Base-by-base conservation (phyloP, 2,888 invertebrate species). In the Drosophila pseudotakahashii region DNA sequence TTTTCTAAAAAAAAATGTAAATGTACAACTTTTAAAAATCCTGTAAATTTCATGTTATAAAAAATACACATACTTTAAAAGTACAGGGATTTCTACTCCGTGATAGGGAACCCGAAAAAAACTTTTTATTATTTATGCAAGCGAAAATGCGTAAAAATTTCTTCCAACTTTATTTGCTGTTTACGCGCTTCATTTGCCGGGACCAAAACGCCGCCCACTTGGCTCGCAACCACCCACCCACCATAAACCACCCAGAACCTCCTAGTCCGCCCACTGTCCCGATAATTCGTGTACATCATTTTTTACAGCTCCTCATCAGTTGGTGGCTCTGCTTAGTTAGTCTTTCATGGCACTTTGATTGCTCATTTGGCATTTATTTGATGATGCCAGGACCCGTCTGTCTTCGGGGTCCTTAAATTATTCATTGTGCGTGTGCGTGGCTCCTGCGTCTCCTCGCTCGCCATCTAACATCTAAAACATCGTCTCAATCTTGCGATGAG, bases 281-380 rank as follows among this genome's bases (percentile, higher is more conserved):
- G 78, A 67, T 84, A 76, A 84, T 73, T 78, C 88, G 88, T 79
- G 82, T 88, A 77, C 79, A 85, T 82, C 68, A 85, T 88, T 82
- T 82, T 82, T 88, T 81, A 88, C 79, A 73, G 77, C 58, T 73
- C 54, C 73, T 81, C 85, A 87, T 88, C 88, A 77, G 64, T 57
- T 67, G 45, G 60, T 39, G 19, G 61, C 68, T 30, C 68, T 77
- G 77, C 81, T 86, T 83, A 83, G 84, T 83, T 86, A 86, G 83
- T 80, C 76, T 84, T 81, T 81, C 81, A 86, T 81, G 88, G 78
- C 78, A 79, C 87, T 88, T 88, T 88, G 89, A 88, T 88, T 89
- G 89, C 87, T 89, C 89, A 83, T 89, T 86, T 79, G 84, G 87
- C 89, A 86, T 85, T 84, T 85, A 88, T 88, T 85, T 83, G 88